Base-by-base conservation (phyloP, 2,888 invertebrate species). In the Sesia bembeciformis region DNA sequence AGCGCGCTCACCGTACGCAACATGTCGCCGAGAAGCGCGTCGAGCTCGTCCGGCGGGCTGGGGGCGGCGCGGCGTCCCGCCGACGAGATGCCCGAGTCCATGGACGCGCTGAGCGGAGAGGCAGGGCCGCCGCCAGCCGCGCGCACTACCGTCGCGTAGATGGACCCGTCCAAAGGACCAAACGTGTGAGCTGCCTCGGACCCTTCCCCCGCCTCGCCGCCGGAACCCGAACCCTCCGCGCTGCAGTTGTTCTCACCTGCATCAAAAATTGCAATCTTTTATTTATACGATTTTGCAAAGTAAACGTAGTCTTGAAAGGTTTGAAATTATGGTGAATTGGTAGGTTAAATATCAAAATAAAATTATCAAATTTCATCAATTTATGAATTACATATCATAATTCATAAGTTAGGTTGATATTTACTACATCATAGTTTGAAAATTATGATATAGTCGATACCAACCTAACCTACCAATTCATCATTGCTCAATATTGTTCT, bases 31-130 rank as follows among this genome's bases (percentile, higher is more conserved):
- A 96, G 92, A 70, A 96, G 92, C 80, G 95, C 94, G 91, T 96
- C 96, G 75, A 96, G 92, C 89, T 95, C 95, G 78, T 89, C 90
- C 54, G 89, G 89, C 61, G 90, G 89, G 61, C 89, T 88, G 73
- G 90, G 88, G 58, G 90, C 90, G 65, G 90, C 90, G 67, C 90
- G 87, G 60, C 91, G 86, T 70, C 93, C 93, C 83, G 93, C 93
- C 58, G 95, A 95, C 72, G 95, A 95, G 71, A 96, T 96, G 69
- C 96, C 96, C 68, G 96, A 96, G 91, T 96, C 96, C 94, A 96
- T 95, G 84, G 96, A 96, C 79, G 95, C 94, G 72, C 95, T 95
- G 83, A 95, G 92, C 69, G 94, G 93, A 74, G 94, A 94, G 67
- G 93, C 91, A 54, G 84, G 81, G 61, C 84, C 84, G 65, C 85